A percentile compares a stretch with the other conserved stretches of the same genome.
phyloP scores from a whole-genome alignment of 2,888 invertebrate genomes.

The Julus scanicus region DNA sequence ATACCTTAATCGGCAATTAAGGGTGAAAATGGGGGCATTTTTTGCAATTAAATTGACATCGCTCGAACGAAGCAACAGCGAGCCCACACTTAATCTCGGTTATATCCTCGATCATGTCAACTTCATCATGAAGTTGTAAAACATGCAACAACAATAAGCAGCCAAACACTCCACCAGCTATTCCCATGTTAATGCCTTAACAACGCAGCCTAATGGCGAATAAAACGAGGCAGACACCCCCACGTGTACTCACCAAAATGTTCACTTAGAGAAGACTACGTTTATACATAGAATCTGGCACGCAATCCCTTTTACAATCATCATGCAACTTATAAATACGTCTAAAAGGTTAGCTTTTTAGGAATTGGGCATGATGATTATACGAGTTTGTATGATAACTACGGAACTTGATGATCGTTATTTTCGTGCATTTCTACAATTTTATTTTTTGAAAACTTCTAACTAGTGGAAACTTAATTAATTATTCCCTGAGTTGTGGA shows the following conservation, averaged over 20 bases:
- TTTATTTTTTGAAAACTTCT: too few species aligned
- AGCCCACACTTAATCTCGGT: constrained; percentile 25
- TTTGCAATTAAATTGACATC: constrained; percentile 39
- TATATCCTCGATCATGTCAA: constrained; percentile 26
- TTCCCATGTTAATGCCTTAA: constrained; percentile 44
- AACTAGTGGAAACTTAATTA: too few species aligned
- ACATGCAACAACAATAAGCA: constrained; percentile 42
- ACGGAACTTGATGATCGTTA: too few species aligned
- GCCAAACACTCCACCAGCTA: constrained; percentile 32
- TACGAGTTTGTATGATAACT: neutral
- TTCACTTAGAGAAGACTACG: neutral
- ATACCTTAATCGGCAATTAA: neutral
- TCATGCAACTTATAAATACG: neutral
- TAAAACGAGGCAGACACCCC: constrained; percentile 23
- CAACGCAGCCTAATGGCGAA: neutral
- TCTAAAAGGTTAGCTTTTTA: neutral
- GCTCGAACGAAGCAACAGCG: constrained; percentile 11
- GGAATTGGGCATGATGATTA: neutral
- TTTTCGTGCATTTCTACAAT: too few species aligned
- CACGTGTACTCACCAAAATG: neutral
- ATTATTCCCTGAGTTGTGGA: too few species aligned
- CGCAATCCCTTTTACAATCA: neutral
- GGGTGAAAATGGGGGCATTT: neutral
- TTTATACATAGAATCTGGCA: constrained; percentile 23
- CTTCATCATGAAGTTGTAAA: constrained; percentile 45